Evolutionary conservation across 2,888 invertebrate genomes (phyloP), one percentile per base, ranked within the genome.

Genomic region (Agriotes lineatus): DNA sequence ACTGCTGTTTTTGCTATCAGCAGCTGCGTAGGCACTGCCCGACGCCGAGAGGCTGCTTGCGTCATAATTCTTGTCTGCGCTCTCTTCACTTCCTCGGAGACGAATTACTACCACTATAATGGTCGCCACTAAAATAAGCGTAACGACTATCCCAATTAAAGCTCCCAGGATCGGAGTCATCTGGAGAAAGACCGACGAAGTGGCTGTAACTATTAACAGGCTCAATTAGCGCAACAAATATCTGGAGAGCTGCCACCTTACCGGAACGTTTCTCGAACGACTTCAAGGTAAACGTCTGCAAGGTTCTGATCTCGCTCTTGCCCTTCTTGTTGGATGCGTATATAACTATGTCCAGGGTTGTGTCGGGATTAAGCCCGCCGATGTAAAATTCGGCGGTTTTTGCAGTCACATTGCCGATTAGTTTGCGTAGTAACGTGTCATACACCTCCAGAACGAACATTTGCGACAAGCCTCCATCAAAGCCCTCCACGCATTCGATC

Each of bases 151-250:
- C 5, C 94, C 94, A 20, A 95, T 91, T 52, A 95, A 86, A 1
- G 91, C 91, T 59, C 94, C 93, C 59, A 96, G 86, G 3, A 96
- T 88, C 0, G 96, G 95, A 7, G 95, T 95, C 78, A 96, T 86
- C 81, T 94, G 94, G 75, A 95, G 92, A 76, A 93, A 90, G 60
- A 93, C 92, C 39, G 93, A 90, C 76, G 90, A 89, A 20, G 90
- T 89, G 88, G 86, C 75, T 52, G 82, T 82, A 42, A 42, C 14
- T 33, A 2, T n/a, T n/a, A n/a, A n/a, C n/a, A n/a, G n/a, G n/a
- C n/a, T n/a, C n/a, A n/a, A n/a, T 19, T 35, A 10, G 18, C 18
- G n/a, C n/a, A 42, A 42, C 39, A 20, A 14, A 57, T 6, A 20
- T n/a, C 6, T 16, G n/a, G n/a, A n/a, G n/a, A n/a, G n/a, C n/a